phyloP scores from a whole-genome alignment of 2,797 vertebrate species.

The Carcharodon carcharias region DNA sequence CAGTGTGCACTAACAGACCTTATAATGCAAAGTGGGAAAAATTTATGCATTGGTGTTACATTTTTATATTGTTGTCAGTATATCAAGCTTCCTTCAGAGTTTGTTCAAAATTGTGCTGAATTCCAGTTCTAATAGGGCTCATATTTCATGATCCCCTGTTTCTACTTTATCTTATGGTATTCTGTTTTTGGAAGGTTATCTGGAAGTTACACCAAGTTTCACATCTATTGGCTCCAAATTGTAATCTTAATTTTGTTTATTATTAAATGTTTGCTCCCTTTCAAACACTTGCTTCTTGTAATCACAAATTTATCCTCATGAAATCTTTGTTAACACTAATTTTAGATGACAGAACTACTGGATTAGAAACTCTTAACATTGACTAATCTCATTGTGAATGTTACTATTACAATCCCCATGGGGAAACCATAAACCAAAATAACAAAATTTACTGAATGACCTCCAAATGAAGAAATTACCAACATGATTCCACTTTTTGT shows the following conservation, averaged over 20 bases:
- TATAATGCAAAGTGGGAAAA: not conserved
- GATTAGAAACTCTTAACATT: not conserved
- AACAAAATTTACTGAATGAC: no score
- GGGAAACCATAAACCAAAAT: no score
- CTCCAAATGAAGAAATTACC: no score
- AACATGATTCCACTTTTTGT: no score
- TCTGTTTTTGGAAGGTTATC: not conserved
- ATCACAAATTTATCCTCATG: not conserved
- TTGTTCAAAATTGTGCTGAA: not conserved
- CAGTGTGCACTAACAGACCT: not conserved
- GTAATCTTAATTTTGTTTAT: not conserved
- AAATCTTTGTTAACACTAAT: not conserved
- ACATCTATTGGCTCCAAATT: not conserved
- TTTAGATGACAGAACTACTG: not conserved
- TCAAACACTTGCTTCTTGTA: not conserved
- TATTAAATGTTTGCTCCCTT: not conserved
- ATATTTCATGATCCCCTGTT: not conserved
- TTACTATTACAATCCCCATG: no score
- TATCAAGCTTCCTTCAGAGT: not conserved
- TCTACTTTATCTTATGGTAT: no score
- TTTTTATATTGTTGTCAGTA: not conserved
- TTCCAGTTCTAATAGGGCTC: not conserved
- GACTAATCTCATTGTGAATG: no score
- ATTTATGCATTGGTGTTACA: not conserved
- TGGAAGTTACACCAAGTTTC: not conserved